Conservation (phyloP, 2,888 invertebrate species). For the Chrysopilus asiliformis region DNA sequence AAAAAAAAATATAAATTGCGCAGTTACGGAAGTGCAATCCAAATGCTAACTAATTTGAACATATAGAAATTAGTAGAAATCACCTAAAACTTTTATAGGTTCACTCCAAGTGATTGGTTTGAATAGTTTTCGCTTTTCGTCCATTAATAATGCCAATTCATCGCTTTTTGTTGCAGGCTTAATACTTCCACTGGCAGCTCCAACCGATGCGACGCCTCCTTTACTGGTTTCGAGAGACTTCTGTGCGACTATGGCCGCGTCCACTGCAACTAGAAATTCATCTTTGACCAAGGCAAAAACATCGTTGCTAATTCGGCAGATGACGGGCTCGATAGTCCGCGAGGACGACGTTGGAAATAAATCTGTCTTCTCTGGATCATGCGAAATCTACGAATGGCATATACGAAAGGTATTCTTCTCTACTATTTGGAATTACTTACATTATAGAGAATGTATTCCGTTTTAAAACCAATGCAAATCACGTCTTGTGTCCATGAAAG, state of each 20-base stretch:
- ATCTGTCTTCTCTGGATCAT: constrained; percentile 49
- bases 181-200: no score
- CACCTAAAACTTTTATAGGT: constrained; percentile 27
- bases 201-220: no score
- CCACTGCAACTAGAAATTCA: constrained; percentile 72
- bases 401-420: not conserved
- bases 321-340: constrained; percentile 67
- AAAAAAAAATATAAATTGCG: no score
- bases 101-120: constrained; percentile 26
- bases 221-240: no score
- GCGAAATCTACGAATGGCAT: constrained; percentile 12
- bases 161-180: constrained; percentile 2
- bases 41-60: not conserved
- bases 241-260: constrained; percentile 49
- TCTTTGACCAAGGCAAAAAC: constrained; percentile 77
- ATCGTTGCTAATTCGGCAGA: constrained; percentile 60
- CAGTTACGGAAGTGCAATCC: not conserved
- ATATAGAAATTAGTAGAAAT: not conserved
- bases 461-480: constrained; percentile 77
- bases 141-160: constrained; percentile 1
- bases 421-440: constrained; percentile 36
- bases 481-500: constrained; percentile 72
- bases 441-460: constrained; percentile 64
- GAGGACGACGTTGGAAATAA: constrained; percentile 73
- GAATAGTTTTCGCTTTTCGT: constrained; percentile 9